A percentile compares a stretch with the other conserved stretches of the same genome.
Conservation (phyloP, 2,888 invertebrate species). For the Zaprionus bogoriensis region DNA sequence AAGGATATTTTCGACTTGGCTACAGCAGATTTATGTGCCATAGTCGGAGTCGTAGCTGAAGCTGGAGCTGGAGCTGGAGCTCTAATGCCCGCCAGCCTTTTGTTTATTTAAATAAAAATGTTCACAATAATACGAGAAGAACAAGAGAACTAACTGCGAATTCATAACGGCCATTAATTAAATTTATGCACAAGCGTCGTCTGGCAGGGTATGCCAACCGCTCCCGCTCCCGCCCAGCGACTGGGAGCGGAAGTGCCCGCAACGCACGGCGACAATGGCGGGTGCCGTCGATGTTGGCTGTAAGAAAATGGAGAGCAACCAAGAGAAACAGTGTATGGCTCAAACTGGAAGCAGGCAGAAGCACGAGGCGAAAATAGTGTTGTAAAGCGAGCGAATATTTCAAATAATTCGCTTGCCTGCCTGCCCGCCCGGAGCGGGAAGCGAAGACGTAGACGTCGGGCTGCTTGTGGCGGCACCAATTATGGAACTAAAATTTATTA, state of each 20-base stretch:
- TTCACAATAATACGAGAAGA: slow-evolving; percentile 54
- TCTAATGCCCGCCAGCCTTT: slow-evolving; percentile 28
- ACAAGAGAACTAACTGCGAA: slow-evolving; percentile 55
- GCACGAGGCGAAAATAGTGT: slow-evolving; percentile 32
- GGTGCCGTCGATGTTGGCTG: slow-evolving; percentile 31
- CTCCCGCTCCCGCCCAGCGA: background rate
- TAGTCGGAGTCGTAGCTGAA: slow-evolving; percentile 7
- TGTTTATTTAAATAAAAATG: slow-evolving; percentile 51
- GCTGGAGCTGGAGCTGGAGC: background rate
- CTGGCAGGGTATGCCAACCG: slow-evolving; percentile 9
- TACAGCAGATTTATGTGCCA: slow-evolving; percentile 23
- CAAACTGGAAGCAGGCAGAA: slow-evolving; percentile 1
- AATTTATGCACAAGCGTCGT: slow-evolving; percentile 57
- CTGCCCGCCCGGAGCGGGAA: background rate
- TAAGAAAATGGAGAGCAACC: too few relatives aligned
- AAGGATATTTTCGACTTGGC: slow-evolving; percentile 1
- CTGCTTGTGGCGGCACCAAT: slow-evolving; percentile 71
- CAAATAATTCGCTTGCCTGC: slow-evolving; percentile 62
- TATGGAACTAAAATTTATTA: slow-evolving; percentile 70
- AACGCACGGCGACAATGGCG: slow-evolving; percentile 49
- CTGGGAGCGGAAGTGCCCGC: slow-evolving; percentile 47
- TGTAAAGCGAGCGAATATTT: slow-evolving; percentile 61
- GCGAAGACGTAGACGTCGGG: slow-evolving; percentile 56
- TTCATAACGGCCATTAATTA: slow-evolving; percentile 62
- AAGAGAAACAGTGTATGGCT: slow-evolving; percentile 30